These are phyloP conservation scores for Oedothorax gibbosus DNA, from an alignment of 1,140 invertebrate genomes.

Conservation along the genomic window DNA sequence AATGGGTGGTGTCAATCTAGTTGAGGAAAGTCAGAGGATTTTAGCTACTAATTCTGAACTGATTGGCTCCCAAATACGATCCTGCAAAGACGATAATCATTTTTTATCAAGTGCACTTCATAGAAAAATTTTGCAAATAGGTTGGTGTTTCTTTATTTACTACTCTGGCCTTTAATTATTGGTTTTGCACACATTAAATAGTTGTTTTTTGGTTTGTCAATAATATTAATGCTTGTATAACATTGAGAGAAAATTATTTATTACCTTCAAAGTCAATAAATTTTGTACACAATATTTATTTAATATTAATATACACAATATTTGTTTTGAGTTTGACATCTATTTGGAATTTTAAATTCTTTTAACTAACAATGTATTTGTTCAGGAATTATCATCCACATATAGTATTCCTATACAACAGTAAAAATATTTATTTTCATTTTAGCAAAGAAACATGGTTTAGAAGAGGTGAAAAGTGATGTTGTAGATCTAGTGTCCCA, in stretches of 20 bases:
- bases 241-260: no score
- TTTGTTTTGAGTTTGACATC: no score
- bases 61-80: conserved; percentile 94
- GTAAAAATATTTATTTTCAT: neutral
- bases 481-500: conserved; percentile 93
- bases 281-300: no score
- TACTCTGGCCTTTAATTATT: neutral
- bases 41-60: conserved; percentile 91
- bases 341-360: no score
- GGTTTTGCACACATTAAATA: neutral
- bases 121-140: conserved; percentile 71
- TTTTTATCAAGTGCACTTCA: conserved; percentile 83
- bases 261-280: no score
- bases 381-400: neutral
- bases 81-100: conserved; percentile 95
- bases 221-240: neutral
- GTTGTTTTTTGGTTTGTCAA: neutral
- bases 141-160: conserved; percentile 6
- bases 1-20: conserved; percentile 98
- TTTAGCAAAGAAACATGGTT: conserved; percentile 78
- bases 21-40: conserved; percentile 95
- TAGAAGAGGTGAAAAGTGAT: conserved; percentile 89
- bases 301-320: no score
- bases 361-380: no score
- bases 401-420: neutral